A percentile compares a stretch with the other conserved stretches of the same genome.
phyloP scores from a whole-genome alignment of 2,888 invertebrate genomes.

The Gastracanthus pulcherrimus region DNA sequence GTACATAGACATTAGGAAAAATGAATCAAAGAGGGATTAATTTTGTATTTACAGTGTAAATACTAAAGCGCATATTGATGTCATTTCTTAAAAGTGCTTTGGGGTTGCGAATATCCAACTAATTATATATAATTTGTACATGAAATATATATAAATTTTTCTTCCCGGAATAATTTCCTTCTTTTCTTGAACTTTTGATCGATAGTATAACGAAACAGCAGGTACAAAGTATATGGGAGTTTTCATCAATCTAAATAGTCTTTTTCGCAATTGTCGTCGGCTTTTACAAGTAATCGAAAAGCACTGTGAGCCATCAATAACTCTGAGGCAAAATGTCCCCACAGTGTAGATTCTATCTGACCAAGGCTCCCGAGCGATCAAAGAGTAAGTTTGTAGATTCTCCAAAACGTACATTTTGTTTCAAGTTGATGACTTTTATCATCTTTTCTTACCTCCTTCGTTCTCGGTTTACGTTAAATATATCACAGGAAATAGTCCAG shows the following conservation, averaged over 20 bases:
- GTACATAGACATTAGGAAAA: slow-evolving; percentile 17
- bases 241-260: slow-evolving; percentile 11
- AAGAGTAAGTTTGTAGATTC: slow-evolving; percentile 29
- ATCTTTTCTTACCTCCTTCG: not conserved
- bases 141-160: slow-evolving; percentile 48
- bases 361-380: slow-evolving; percentile 4
- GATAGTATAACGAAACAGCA: slow-evolving; percentile 33
- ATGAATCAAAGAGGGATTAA: slow-evolving; percentile 27
- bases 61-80: slow-evolving; percentile 8
- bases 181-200: slow-evolving; percentile 1
- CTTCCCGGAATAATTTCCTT: slow-evolving; percentile 13
- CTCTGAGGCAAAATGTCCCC: slow-evolving; percentile 9
- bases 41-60: slow-evolving; percentile 50
- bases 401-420: slow-evolving; percentile 34
- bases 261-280: slow-evolving; percentile 18
- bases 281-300: slow-evolving; percentile 22
- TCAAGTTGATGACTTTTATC: slow-evolving; percentile 13
- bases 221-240: slow-evolving; percentile 43
- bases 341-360: slow-evolving; percentile 33
- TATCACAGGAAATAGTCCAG: slow-evolving; percentile 67
- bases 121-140: slow-evolving; percentile 52
- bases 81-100: slow-evolving; percentile 13
- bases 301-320: not conserved
- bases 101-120: slow-evolving; percentile 26
- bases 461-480: slow-evolving; percentile 47